phyloP scores from a whole-genome alignment of 1,140 invertebrate species.

The Bilobella aurantiaca region DNA sequence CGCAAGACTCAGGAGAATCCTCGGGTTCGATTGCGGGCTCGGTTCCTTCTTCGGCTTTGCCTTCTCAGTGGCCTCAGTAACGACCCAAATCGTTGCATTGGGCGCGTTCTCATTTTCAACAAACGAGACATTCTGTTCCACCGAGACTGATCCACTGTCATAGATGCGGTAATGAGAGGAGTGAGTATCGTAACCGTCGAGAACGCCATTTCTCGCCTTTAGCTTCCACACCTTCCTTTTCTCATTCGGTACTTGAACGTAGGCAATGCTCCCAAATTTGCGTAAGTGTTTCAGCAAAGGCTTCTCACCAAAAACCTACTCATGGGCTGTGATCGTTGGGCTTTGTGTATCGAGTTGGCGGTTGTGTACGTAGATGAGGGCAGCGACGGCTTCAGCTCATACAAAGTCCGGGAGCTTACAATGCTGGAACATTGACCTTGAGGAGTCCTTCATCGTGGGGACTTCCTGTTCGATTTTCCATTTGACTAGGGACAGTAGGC shows the following conservation, averaged over 20 bases:
- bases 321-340: slow-evolving; percentile 28
- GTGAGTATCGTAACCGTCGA: slow-evolving; percentile 34
- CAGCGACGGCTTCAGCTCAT: slow-evolving; percentile 35
- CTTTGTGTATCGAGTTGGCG: slow-evolving; percentile 6
- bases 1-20: no score
- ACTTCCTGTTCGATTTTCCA: slow-evolving; percentile 17
- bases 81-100: no score
- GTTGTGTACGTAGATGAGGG: slow-evolving; percentile 38
- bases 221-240: slow-evolving; percentile 29
- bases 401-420: slow-evolving; percentile 20
- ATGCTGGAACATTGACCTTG: slow-evolving; percentile 32
- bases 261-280: slow-evolving; percentile 36
- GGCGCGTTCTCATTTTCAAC: background rate
- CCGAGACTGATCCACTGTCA: background rate
- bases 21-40: no score
- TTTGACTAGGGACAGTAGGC: slow-evolving; percentile 7
- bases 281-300: slow-evolving; percentile 35
- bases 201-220: slow-evolving; percentile 27
- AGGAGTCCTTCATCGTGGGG: slow-evolving; percentile 28
- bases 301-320: slow-evolving; percentile 33
- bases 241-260: slow-evolving; percentile 24
- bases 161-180: slow-evolving; percentile 4
- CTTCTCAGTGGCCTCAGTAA: no score
- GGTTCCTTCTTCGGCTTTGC: background rate
- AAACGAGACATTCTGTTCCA: background rate